These are phyloP conservation scores for Nineta flava DNA, from an alignment of 2,888 invertebrate genomes.

Conservation along the genomic window DNA sequence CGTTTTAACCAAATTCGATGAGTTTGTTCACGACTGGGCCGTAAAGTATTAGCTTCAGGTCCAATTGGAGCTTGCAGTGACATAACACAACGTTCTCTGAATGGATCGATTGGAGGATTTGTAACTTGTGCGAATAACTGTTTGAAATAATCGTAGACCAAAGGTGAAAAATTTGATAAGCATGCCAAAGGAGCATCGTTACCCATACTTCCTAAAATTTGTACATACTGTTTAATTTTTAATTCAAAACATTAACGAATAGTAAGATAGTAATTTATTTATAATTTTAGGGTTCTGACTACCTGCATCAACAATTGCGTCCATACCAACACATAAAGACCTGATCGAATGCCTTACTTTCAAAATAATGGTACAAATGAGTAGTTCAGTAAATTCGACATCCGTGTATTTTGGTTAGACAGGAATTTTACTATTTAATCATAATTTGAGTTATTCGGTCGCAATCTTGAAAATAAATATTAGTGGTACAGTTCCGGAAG, in stretches of 20 bases:
- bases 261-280: too few relatives aligned
- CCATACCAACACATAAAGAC: too few relatives aligned
- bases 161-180: slow-evolving; percentile 85
- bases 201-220: slow-evolving; percentile 78
- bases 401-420: too few relatives aligned
- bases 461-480: too few relatives aligned
- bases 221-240: background rate
- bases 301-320: too few relatives aligned
- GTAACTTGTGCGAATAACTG: slow-evolving; percentile 98
- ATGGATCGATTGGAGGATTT: slow-evolving; percentile 98
- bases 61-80: slow-evolving; percentile 94
- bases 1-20: slow-evolving; percentile 66
- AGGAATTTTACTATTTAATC: too few relatives aligned
- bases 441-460: too few relatives aligned
- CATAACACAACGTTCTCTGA: slow-evolving; percentile 98
- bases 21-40: slow-evolving; percentile 73
- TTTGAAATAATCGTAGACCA: slow-evolving; percentile 95
- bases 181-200: slow-evolving; percentile 97
- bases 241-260: background rate
- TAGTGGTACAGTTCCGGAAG: too few relatives aligned
- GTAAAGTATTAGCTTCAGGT: slow-evolving; percentile 85
- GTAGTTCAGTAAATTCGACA: too few relatives aligned
- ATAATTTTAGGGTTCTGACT: too few relatives aligned
- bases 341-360: too few relatives aligned
- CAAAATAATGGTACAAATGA: too few relatives aligned